phyloP scores from a whole-genome alignment of 1,140 invertebrate species.

The honey bee (Apis mellifera) region DNA sequence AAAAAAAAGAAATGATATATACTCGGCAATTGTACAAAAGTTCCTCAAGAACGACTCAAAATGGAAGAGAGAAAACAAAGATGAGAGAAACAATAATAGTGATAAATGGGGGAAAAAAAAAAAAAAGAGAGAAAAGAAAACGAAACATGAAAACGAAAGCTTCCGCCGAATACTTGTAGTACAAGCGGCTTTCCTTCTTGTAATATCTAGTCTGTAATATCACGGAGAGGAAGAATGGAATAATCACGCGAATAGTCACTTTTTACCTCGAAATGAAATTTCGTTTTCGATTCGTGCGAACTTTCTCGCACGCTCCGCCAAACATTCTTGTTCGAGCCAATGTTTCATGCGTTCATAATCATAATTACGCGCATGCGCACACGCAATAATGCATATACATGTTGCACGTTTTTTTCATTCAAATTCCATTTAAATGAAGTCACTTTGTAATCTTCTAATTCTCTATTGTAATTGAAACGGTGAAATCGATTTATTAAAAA shows the following conservation, averaged over 20 bases:
- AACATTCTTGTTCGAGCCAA: background rate
- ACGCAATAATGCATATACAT: too few species aligned
- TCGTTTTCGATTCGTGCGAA: background rate
- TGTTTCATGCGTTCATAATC: background rate
- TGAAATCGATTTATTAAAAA: background rate
- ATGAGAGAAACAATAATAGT: background rate
- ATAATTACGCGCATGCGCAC: background rate
- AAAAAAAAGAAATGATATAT: background rate
- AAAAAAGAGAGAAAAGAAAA: too few species aligned
- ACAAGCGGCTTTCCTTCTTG: conserved; percentile 38
- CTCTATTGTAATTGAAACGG: background rate
- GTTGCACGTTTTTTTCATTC: background rate
- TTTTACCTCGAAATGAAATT: background rate
- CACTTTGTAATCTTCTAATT: background rate
- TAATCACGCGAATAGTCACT: conserved; percentile 1
- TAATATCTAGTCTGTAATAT: conserved; percentile 52
- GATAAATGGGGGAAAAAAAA: background rate
- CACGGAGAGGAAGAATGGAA: conserved; percentile 29
- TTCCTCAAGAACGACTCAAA: conserved; percentile 20
- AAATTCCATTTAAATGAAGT: background rate
- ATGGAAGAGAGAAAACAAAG: background rate
- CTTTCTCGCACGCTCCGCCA: conserved; percentile 2
- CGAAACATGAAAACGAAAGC: background rate
- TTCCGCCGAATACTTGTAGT: background rate
- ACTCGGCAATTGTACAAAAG: conserved; percentile 20